A percentile compares a stretch with the other conserved stretches of the same genome.
Evolutionary conservation across 2,888 invertebrate genomes (phyloP).

Genomic region (Aspidiotus rigidus): DNA sequence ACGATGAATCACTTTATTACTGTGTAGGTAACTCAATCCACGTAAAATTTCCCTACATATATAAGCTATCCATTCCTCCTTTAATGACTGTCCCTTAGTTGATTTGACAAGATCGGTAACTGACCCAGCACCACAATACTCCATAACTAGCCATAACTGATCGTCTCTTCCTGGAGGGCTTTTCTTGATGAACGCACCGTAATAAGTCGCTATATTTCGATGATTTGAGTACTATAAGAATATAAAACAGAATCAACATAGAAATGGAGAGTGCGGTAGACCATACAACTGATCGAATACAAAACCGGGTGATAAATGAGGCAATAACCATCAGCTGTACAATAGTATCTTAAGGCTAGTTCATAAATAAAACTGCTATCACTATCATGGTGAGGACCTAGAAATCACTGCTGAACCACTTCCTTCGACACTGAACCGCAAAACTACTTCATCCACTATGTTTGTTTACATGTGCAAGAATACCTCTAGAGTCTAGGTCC

Average conservation of each 20-base stretch:
- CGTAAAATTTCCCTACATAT: slow-evolving; percentile 92
- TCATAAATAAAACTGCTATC: too few relatives aligned
- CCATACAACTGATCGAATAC: too few relatives aligned
- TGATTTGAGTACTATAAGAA: slow-evolving; percentile 82
- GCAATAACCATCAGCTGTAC: too few relatives aligned
- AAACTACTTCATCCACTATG: too few relatives aligned
- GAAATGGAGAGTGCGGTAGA: neutral
- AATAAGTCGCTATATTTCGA: slow-evolving; percentile 99
- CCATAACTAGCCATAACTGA: slow-evolving; percentile 99
- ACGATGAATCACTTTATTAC: slow-evolving; percentile 97
- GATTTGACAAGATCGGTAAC: slow-evolving; percentile 99
- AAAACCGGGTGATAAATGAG: too few relatives aligned
- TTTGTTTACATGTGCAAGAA: too few relatives aligned
- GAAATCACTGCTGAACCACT: too few relatives aligned
- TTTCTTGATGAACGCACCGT: slow-evolving; percentile 99
- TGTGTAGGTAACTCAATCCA: slow-evolving; percentile 93
- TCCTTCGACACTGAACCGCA: too few relatives aligned
- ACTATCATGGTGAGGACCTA: too few relatives aligned
- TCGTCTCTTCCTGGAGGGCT: slow-evolving; percentile 98
- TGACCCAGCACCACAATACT: slow-evolving; percentile 98
- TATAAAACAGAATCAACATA: slow-evolving; percentile 7
- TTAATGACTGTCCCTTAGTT: slow-evolving; percentile 93
- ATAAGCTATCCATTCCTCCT: slow-evolving; percentile 99
- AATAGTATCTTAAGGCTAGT: too few relatives aligned
- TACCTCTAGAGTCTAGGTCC: too few relatives aligned